Evolutionary conservation across 2,888 invertebrate genomes (phyloP).

Genomic region (Oligia latruncula): DNA sequence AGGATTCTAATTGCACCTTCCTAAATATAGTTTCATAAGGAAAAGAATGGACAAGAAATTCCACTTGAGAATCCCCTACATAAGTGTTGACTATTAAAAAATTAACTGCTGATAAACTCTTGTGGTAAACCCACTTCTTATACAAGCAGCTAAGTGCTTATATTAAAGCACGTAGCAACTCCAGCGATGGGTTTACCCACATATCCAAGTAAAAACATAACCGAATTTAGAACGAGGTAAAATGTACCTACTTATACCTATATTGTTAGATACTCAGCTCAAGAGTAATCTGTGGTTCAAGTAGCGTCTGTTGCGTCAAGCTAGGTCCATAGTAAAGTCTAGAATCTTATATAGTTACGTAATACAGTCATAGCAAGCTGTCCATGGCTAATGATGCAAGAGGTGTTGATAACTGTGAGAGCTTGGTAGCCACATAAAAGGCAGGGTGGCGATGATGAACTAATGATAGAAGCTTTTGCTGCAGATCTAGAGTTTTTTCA

Average conservation of each 20-base stretch:
- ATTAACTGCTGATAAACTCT: neutral
- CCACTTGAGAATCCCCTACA: neutral
- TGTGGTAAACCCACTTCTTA: slow-evolving; percentile 21
- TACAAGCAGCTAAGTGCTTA: neutral
- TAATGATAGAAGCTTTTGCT: neutral
- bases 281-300: neutral
- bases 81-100: slow-evolving; percentile 3
- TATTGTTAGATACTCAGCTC: neutral
- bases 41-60: neutral
- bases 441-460: neutral
- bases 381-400: neutral
- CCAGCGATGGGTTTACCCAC: slow-evolving; percentile 15
- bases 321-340: neutral
- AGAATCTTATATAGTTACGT: slow-evolving; percentile 3
- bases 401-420: neutral
- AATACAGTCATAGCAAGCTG: slow-evolving; percentile 1
- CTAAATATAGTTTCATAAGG: neutral
- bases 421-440: neutral
- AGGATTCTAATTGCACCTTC: neutral
- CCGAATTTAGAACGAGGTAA: neutral
- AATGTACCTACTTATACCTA: neutral
- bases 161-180: neutral
- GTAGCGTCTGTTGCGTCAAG: slow-evolving; percentile 13
- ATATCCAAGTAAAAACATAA: neutral
- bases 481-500: too few relatives aligned